phyloP scores from a whole-genome alignment of 2,888 invertebrate genomes.

The Atethmia centrago region DNA sequence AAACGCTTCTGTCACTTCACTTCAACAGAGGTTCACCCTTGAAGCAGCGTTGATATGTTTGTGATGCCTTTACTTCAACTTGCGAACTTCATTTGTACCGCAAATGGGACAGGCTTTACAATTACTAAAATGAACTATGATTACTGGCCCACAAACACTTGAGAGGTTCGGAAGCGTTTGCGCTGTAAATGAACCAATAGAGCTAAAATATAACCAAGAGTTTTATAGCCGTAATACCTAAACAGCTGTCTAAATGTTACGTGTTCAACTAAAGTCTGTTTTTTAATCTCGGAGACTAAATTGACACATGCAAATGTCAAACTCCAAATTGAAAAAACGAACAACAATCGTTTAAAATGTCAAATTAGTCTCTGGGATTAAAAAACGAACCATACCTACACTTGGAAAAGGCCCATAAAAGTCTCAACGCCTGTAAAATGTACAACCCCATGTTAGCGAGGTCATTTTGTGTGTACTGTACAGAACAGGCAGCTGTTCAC shows the following conservation, averaged over 20 bases:
- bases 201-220: background rate
- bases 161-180: background rate
- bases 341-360: no score
- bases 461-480: slow-evolving; percentile 5
- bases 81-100: background rate
- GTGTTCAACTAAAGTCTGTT: no score
- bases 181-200: background rate
- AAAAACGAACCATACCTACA: no score
- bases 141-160: background rate
- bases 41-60: background rate
- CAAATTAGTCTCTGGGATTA: no score
- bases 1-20: background rate
- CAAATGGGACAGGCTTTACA: background rate
- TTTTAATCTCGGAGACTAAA: no score
- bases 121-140: background rate
- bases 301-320: no score
- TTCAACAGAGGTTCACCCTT: background rate
- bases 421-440: slow-evolving; percentile 8
- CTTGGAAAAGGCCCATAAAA: background rate
- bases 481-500: slow-evolving; percentile 20
- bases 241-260: background rate
- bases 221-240: background rate
- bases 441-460: slow-evolving; percentile 27
- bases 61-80: background rate
- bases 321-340: no score